These are phyloP conservation scores for Stichodactyla helianthus DNA, from an alignment of 64 coral and sea anemone species.

Conservation along the genomic window DNA sequence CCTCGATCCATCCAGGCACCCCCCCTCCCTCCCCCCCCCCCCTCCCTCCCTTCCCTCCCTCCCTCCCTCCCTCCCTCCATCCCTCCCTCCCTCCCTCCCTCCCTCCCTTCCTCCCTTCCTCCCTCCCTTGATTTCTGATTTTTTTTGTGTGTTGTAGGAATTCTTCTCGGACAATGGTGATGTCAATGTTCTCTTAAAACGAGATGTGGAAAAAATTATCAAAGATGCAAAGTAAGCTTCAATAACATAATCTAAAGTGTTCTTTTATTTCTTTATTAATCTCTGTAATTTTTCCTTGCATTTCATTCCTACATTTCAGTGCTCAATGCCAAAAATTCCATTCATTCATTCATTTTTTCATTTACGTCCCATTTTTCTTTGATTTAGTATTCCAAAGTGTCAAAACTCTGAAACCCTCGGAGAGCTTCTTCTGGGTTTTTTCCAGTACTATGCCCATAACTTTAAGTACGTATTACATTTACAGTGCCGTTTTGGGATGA, in stretches of 20 bases:
- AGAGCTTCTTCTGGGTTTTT: slow-evolving; percentile 82
- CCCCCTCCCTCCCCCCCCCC: too few species aligned
- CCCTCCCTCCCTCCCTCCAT: too few species aligned
- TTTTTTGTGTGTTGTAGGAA: slow-evolving; percentile 2
- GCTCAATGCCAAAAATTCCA: too few species aligned
- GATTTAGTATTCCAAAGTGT: slow-evolving; percentile 28
- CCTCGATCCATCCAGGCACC: too few species aligned
- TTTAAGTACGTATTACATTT: slow-evolving; percentile 56
- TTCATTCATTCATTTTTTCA: background rate
- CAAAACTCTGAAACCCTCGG: slow-evolving; percentile 64
- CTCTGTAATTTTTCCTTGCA: background rate
- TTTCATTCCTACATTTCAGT: background rate
- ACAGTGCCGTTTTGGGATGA: too few species aligned
- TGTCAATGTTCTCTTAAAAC: background rate
- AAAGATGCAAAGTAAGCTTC: slow-evolving; percentile 19
- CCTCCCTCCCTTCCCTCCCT: too few species aligned
- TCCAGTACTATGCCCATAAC: slow-evolving; percentile 73
- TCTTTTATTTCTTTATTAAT: background rate
- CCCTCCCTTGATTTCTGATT: too few species aligned
- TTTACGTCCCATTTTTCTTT: background rate
- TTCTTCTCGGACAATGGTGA: slow-evolving; percentile 25
- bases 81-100: too few species aligned
- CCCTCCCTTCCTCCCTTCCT: too few species aligned
- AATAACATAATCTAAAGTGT: background rate
- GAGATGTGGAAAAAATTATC: slow-evolving; percentile 26